phyloP scores from a whole-genome alignment of 2,113 vertebrate genomes.

The Tringa solitaria region DNA sequence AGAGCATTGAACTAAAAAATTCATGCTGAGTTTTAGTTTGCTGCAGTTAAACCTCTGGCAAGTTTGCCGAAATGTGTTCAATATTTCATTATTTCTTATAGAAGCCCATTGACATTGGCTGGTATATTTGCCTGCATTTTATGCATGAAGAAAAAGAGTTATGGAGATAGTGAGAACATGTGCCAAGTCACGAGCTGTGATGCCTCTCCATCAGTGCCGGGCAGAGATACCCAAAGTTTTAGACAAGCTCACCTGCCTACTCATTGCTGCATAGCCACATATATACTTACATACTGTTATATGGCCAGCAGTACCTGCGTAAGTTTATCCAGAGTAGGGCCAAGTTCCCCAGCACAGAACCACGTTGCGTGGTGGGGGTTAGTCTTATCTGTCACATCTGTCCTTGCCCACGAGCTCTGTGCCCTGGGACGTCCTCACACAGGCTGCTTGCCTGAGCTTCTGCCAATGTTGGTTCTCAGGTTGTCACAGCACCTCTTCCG shows the following conservation, averaged over 20 bases:
- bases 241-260: neutral
- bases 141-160: neutral
- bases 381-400: neutral
- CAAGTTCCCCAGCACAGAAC: neutral
- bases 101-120: neutral
- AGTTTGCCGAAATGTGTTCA: neutral
- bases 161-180: neutral
- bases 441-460: neutral
- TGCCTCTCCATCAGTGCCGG: neutral
- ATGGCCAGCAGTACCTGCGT: neutral
- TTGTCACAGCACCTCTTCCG: neutral
- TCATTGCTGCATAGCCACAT: neutral
- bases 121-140: neutral
- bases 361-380: fast-evolving
- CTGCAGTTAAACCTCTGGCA: neutral
- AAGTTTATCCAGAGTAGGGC: neutral
- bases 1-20: neutral
- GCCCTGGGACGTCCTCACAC: neutral
- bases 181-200: fast-evolving
- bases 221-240: neutral
- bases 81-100: neutral
- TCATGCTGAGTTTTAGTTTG: neutral
- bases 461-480: neutral
- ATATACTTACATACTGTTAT: no score
- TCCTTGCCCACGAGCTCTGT: neutral